Base-by-base conservation (phyloP, 1,140 invertebrate species). In the Brachionus rotundiformis region DNA sequence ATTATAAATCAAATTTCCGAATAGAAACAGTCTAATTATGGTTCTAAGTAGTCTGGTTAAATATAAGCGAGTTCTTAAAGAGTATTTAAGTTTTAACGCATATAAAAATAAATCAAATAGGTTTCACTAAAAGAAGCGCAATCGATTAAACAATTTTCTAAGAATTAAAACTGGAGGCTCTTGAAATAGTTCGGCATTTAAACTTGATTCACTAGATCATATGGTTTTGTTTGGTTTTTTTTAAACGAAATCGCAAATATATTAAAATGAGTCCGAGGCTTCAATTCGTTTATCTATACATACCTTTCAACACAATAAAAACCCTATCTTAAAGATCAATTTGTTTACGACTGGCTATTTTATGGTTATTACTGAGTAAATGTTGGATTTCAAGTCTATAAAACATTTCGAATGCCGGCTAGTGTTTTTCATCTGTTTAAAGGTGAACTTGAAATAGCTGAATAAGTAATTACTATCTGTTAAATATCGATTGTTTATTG, bases 401-500 rank as follows among this genome's bases (percentile, higher is more conserved):
- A 54, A 54, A 54, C 47, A 54, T 54, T 54, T 54, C 47, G 1
- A 54, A 54, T 54, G 16, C 19, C 47, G 47, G 47, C 47, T 25
- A 54, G 47, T 54, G 47, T 23, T 25, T 19, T 54, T 54, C 47
- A 54, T 54, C 47, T 54, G 47, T 54, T 54, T 5, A 54, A 54
- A 54, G 47, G 47, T 54, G 47, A 54, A 54, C 47, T 54, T 19
- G 19, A 54, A 54, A 54, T 23, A 54, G 47, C 47, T 19, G 19
- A 54, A 54, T 54, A 54, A 54, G 47, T 19, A 49, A 49, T 49
- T 23, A 54, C 47, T 54, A 54, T 54, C 47, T 25, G 47, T 54
- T 54, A 54, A 54, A 54, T 54, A 54, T 54, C 47, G 47, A 54
- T 54, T 54, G 47, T 54, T 54, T 54, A 54, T 54, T 54, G 47